Evolutionary conservation across 1,140 invertebrate genomes (phyloP), one percentile per base, ranked within the genome.

Genomic region (Cataglyphis hispanica): DNA sequence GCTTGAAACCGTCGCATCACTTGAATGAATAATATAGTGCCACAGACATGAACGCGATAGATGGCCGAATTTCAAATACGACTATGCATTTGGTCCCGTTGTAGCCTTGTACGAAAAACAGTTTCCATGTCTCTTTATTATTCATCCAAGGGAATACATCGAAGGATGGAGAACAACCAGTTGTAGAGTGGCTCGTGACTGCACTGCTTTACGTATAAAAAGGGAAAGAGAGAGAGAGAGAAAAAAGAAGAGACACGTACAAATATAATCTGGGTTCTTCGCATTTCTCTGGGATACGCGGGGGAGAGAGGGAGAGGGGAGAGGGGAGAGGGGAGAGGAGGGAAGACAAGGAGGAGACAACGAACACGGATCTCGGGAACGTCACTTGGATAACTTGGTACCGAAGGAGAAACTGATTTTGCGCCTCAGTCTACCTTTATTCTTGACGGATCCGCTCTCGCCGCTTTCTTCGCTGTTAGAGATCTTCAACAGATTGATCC

Each of bases 321-420:
- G 31, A 3, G 4, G 46, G 46, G 46, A 50, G 16, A 50, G n/a
- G 22, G 22, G 13, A 34, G 74, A 43, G 56, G 25, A 25, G 16
- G 46, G 46, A 31, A 0, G 31, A 3, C 31, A 31, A 31, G 13
- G 4, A 16, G 46, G 46, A 50, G 16, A 50, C 11, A 40, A 43
- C 46, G 46, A 50, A 13, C 43, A 46, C 11, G 46, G 46, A 50
- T 6, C 46, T 4, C 5, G 46, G 46, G 1, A 11, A 74, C 67
- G 67, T 94, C 91, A 95, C 87, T 95, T 93, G 60, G 91, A 92
- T 91, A 96, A 95, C 94, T 97, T 97, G 77, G 97, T 97, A 87
- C 97, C 96, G 90, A 97, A 97, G 93, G 96, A 97, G 96, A 97
- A 97, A 91, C 96, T 96, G 90, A 97, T 97, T 95, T 96, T 97